Evolutionary conservation across 1,140 invertebrate species (phyloP), one percentile per base, ranked within the genome.

Genomic region (Drosophila albomicans): DNA sequence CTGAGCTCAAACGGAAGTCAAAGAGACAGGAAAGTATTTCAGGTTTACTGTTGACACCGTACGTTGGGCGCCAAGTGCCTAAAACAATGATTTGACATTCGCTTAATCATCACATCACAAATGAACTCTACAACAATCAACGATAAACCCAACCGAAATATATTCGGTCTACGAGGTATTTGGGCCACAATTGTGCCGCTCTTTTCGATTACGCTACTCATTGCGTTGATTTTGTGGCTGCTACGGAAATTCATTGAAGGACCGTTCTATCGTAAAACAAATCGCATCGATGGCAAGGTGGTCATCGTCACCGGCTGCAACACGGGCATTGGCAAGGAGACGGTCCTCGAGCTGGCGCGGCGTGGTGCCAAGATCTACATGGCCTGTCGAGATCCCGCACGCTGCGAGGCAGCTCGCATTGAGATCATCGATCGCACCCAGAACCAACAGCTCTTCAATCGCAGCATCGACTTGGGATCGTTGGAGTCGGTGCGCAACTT

Each of bases 321-420:
- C 90, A 96, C 96, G 20, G 98, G 98, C 7, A 98, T 99, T 78
- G 98, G 98, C 6, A 97, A 97, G 93, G 96, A 96, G 92, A 97
- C 97, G 10, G 97, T 95, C 0, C 85, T 94, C 56, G 96, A 97
- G 89, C 93, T 98, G 78, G 96, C 96, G 35, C 94, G 94, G 82
- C 93, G 96, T 93, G 96, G 96, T 93, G 93, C 96, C 3, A 95
- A 95, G 93, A 95, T 98, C 59, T 95, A 98, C 66, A 95, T 98
- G 94, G 97, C 97, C n/a, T 98, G 98, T 91, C 94, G 97, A 43
- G 95, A 98, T 94, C 93, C 97, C 84, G 84, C 93, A 46, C 95
- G 95, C 87, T 98, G 96, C 91, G 95, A 97, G 93, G 81, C 87
- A 1, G 93, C 94, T 1, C 91, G 93, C 48, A 85, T 94, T 13